Conservation (phyloP, 2,113 vertebrate genomes). For the Ramphastos sulfuratus region DNA sequence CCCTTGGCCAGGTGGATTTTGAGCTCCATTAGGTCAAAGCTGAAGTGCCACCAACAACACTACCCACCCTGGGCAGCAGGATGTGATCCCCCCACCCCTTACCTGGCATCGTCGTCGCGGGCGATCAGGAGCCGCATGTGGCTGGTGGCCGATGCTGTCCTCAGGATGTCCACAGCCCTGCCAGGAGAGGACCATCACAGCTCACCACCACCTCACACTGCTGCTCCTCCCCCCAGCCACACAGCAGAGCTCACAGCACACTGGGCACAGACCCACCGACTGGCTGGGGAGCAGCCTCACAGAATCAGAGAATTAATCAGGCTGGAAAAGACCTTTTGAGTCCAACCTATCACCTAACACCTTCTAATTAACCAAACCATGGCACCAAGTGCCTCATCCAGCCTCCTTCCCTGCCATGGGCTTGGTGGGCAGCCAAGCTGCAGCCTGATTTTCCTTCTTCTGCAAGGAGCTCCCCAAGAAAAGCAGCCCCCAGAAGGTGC, state of each 20-base stretch:
- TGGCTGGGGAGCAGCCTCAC: no score
- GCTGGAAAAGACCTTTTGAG: no score
- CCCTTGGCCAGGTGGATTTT: fast-evolving
- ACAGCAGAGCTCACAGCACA: fast-evolving
- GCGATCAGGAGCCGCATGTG: conserved; percentile 91
- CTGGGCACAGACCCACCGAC: not conserved
- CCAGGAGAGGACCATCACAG: not conserved
- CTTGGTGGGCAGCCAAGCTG: fast-evolving
- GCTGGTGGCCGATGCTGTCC: conserved; percentile 85
- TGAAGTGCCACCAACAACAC: fast-evolving
- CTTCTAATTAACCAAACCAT: no score
- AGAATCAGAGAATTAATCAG: no score
- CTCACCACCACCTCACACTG: fast-evolving
- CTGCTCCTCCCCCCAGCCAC: fast-evolving
- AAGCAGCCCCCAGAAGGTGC: not conserved
- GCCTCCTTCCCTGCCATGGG: not conserved
- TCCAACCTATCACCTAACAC: no score
- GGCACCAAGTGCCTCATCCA: no score
- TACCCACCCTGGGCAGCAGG: not conserved
- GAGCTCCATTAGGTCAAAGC: not conserved
- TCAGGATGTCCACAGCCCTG: conserved; percentile 89
- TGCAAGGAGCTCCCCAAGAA: not conserved
- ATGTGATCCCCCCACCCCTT: not conserved
- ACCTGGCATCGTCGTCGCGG: conserved; percentile 88
- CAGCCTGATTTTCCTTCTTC: not conserved